These are phyloP conservation scores for Erinaceus europaeus DNA, from an alignment of 2,113 vertebrate genomes.

Conservation along the genomic window DNA sequence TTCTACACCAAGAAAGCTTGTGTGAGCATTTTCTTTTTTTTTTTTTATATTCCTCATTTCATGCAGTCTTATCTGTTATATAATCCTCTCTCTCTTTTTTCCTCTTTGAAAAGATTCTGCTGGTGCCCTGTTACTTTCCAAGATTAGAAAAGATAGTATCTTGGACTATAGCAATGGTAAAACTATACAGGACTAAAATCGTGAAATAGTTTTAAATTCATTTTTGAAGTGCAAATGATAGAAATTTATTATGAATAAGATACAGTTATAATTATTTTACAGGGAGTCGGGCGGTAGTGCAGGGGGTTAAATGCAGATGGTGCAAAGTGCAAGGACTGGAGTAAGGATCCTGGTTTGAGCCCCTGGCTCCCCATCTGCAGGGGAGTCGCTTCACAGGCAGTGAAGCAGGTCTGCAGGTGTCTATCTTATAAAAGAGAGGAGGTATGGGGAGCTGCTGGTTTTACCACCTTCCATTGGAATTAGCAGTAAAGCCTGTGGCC, in stretches of 20 bases:
- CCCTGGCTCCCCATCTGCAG: too few species aligned
- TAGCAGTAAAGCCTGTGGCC: too few species aligned
- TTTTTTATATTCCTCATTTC: neutral
- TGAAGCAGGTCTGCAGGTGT: too few species aligned
- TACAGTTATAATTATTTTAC: neutral
- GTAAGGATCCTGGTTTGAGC: too few species aligned
- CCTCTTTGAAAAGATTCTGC: neutral
- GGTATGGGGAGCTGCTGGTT: too few species aligned
- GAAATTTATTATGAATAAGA: neutral
- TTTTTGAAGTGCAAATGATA: neutral
- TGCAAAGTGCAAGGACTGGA: too few species aligned
- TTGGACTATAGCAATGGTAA: neutral
- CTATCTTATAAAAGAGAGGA: too few species aligned
- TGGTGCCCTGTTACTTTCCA: too few species aligned
- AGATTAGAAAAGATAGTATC: neutral
- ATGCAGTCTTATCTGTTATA: neutral
- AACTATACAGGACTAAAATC: neutral
- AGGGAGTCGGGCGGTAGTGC: too few species aligned
- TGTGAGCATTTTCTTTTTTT: neutral
- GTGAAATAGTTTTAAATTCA: neutral
- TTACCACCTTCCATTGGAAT: too few species aligned
- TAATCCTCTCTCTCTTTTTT: neutral
- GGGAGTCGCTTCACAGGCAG: too few species aligned
- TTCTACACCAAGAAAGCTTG: neutral
- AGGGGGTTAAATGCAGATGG: too few species aligned